Evolutionary conservation across 2,888 invertebrate species (phyloP).

Genomic region (Pardosa pseudoannulata): DNA sequence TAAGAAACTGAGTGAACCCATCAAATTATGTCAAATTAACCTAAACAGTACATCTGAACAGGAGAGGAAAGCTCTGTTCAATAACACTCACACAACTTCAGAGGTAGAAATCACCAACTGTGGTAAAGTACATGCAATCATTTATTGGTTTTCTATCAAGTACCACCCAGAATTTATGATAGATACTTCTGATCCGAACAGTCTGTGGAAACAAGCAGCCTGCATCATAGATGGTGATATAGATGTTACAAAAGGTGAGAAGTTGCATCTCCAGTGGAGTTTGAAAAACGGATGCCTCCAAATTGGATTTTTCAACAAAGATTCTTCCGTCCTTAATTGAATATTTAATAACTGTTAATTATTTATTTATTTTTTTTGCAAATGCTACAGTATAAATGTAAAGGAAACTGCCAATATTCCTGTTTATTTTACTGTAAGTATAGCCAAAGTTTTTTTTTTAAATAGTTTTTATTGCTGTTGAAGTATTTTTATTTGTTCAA

Average conservation of each 20-base stretch:
- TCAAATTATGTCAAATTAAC: conserved; percentile 46
- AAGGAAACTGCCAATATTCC: neutral
- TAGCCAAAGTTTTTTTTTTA: neutral
- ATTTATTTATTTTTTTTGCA: too few species aligned
- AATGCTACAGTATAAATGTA: neutral
- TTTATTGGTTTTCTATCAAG: conserved; percentile 56
- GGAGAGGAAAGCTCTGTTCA: conserved; percentile 33
- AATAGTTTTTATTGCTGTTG: neutral
- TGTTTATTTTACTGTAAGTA: neutral
- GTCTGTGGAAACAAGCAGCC: conserved; percentile 56
- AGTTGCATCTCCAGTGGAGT: conserved; percentile 47
- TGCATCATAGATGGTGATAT: conserved; percentile 42
- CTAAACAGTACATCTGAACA: conserved; percentile 40
- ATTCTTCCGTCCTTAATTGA: conserved; percentile 7
- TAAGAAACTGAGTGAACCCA: conserved; percentile 46
- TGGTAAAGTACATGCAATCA: conserved; percentile 43
- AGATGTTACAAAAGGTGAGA: conserved; percentile 29
- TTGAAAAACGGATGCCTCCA: conserved; percentile 63
- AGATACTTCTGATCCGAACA: conserved; percentile 34
- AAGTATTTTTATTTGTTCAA: neutral
- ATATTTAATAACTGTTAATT: neutral
- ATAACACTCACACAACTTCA: conserved; percentile 1
- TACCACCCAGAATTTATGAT: conserved; percentile 39
- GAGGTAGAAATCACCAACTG: conserved; percentile 20
- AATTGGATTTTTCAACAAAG: conserved; percentile 26